phyloP scores from a whole-genome alignment of 2,888 invertebrate species.

The Spodoptera picta region DNA sequence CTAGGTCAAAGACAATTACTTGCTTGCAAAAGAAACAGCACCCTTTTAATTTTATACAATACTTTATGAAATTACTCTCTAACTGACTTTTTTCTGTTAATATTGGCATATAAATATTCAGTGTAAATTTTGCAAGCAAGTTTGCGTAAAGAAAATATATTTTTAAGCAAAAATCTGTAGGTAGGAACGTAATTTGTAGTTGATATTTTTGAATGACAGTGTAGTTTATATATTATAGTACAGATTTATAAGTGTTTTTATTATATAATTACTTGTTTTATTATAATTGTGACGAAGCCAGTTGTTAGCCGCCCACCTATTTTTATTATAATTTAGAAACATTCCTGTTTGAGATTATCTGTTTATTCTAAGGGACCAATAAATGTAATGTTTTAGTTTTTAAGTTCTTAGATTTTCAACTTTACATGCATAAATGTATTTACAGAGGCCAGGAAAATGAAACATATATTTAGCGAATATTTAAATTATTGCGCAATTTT shows the following conservation, averaged over 20 bases:
- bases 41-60: slow-evolving; percentile 2
- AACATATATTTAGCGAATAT: no score
- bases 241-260: slow-evolving; percentile 20
- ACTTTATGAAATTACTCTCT: slow-evolving; percentile 15
- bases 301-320: slow-evolving; percentile 40
- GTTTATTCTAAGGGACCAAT: not conserved
- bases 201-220: slow-evolving; percentile 27
- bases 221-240: slow-evolving; percentile 21
- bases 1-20: slow-evolving; percentile 52
- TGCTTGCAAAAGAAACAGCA: slow-evolving; percentile 50
- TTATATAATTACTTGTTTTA: slow-evolving; percentile 33
- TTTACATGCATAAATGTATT: no score
- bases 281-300: slow-evolving; percentile 32
- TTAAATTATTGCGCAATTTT: no score
- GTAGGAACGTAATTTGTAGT: slow-evolving; percentile 57
- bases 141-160: slow-evolving; percentile 42
- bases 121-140: slow-evolving; percentile 51
- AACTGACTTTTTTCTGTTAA: slow-evolving; percentile 4
- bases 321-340: slow-evolving; percentile 3
- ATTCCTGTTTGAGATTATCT: not conserved
- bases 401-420: no score
- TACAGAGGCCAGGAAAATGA: no score
- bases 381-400: no score
- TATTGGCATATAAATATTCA: slow-evolving; percentile 12
- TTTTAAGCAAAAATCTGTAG: slow-evolving; percentile 37